Percentiles rank a stretch among this genome's conserved stretches.
phyloP scores from a whole-genome alignment of 2,888 invertebrate species.

The Muschampia plurimacula region DNA sequence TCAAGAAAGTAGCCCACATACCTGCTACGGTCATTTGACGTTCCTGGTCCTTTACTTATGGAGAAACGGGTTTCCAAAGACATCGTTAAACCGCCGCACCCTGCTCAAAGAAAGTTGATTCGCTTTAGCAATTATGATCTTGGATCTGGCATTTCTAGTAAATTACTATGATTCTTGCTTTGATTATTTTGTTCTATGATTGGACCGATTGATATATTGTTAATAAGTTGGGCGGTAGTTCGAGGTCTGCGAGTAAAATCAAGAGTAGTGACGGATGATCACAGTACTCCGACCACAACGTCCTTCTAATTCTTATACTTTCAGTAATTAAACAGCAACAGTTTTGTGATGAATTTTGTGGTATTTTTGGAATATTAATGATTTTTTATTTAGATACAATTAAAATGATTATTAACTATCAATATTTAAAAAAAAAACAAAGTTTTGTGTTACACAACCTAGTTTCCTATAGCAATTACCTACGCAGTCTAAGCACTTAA shows the following conservation, averaged over 20 bases:
- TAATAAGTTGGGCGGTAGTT: neutral
- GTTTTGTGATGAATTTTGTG: no score
- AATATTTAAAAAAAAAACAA: no score
- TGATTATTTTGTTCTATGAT: conserved; percentile 30
- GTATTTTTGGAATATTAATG: no score
- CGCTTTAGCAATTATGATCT: conserved; percentile 32
- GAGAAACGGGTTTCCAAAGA: conserved; percentile 67
- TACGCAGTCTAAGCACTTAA: no score
- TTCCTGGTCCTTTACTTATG: conserved; percentile 60
- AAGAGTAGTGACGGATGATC: no score
- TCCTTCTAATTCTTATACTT: no score
- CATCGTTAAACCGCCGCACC: conserved; percentile 65
- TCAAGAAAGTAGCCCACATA: conserved; percentile 25
- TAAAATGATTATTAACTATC: no score
- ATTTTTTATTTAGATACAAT: no score
- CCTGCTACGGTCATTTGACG: conserved; percentile 65
- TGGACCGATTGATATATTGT: conserved; percentile 10
- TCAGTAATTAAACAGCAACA: no score
- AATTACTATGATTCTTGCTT: conserved; percentile 42
- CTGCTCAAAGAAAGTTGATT: conserved; percentile 51
- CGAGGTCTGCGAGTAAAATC: neutral
- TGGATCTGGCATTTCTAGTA: conserved; percentile 36
- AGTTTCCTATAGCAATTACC: no score
- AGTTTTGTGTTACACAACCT: no score
- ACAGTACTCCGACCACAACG: no score